Conservation (phyloP, 2,888 invertebrate genomes). For the Caenorhabditis angaria region DNA sequence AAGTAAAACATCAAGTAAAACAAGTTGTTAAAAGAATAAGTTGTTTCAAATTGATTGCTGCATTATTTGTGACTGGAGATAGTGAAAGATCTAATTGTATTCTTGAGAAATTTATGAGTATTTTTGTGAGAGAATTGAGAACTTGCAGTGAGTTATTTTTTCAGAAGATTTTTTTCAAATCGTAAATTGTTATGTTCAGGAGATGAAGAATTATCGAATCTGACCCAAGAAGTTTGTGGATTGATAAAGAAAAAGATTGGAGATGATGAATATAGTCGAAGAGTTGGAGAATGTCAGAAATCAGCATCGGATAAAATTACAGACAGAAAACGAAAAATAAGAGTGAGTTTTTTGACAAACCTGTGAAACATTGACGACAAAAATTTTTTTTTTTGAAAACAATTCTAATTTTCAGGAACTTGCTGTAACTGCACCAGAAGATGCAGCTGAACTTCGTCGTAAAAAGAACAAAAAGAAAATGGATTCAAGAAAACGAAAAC, state of each 20-base stretch:
- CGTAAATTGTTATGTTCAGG: constrained; percentile 39
- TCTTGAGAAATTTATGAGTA: constrained; percentile 50
- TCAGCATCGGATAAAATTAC: constrained; percentile 36
- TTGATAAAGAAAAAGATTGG: constrained; percentile 57
- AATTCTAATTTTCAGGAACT: constrained; percentile 37
- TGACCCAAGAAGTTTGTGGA: constrained; percentile 62
- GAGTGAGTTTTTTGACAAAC: constrained; percentile 21
- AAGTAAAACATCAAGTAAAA: constrained; percentile 51
- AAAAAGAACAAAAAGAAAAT: constrained; percentile 59
- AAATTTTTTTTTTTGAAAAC: no score
- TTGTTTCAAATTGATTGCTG: constrained; percentile 64
- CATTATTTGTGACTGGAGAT: constrained; percentile 45
- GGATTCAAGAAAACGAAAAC: constrained; percentile 55
- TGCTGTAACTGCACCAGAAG: constrained; percentile 57
- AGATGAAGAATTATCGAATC: constrained; percentile 54
- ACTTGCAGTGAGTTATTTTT: constrained; percentile 32
- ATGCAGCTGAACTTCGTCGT: constrained; percentile 52
- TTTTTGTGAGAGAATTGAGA: constrained; percentile 61
- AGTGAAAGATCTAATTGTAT: constrained; percentile 12
- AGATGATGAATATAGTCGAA: constrained; percentile 49
- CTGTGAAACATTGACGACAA: no score
- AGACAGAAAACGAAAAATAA: constrained; percentile 52
- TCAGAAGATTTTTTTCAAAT: neutral
- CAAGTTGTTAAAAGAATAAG: constrained; percentile 56
- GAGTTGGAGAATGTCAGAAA: constrained; percentile 50